phyloP scores from a whole-genome alignment of 2,797 vertebrate species.

The Poecile montanus region DNA sequence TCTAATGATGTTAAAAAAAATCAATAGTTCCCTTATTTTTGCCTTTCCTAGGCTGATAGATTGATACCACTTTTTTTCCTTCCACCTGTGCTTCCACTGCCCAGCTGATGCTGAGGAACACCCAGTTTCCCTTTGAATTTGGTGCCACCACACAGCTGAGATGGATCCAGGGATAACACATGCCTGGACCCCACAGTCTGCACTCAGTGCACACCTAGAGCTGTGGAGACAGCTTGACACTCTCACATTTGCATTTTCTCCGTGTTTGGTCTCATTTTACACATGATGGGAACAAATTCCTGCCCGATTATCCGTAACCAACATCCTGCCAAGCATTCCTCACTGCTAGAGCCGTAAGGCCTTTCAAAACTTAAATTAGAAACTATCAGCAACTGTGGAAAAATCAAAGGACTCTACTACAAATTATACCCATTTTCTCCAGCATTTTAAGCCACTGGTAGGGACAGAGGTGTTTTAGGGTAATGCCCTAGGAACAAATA shows the following conservation, averaged over 20 bases:
- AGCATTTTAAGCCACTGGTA: not conserved
- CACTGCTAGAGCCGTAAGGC: not conserved
- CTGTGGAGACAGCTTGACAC: not conserved
- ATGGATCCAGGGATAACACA: not conserved
- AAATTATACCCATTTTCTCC: not conserved
- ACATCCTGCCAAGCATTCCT: not conserved
- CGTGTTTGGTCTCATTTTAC: not conserved
- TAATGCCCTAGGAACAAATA: not conserved
- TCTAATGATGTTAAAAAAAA: constrained; percentile 55
- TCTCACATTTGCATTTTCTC: not conserved
- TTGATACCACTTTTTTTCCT: constrained; percentile 32
- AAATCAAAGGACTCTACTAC: not conserved
- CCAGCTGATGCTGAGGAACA: constrained; percentile 18
- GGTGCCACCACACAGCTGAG: not conserved
- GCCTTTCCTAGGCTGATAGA: constrained; percentile 43
- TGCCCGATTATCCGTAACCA: not conserved
- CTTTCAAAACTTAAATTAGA: not conserved
- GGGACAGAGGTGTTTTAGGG: not conserved
- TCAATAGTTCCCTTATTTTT: constrained; percentile 64
- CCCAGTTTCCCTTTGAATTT: not conserved
- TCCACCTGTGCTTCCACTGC: not conserved
- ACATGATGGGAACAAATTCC: not conserved
- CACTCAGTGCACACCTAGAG: not conserved
- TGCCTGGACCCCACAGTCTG: not conserved
- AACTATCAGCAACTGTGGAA: not conserved